Base-by-base conservation (phyloP, 2,888 invertebrate species). In the Drosophila parthenogenetica region DNA sequence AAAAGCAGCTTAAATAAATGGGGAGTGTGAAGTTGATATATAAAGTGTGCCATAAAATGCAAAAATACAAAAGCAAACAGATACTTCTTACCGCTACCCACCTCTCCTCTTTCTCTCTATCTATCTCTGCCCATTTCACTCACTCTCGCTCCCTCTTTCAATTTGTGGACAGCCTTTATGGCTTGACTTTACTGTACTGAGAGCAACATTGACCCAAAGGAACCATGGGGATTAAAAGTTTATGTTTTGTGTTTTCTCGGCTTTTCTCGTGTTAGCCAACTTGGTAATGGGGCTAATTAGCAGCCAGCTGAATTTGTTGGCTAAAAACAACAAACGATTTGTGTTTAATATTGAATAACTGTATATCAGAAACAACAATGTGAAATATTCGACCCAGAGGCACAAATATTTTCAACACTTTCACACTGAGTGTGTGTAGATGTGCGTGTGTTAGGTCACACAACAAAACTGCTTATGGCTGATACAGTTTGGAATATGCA, bases 331-430 rank as follows among this genome's bases (percentile, higher is more conserved):
- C 32, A 37, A 48, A 11, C 35, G 46, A 60, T 48, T 57, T 68
- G 49, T 57, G 40, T 51, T 17, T 50, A 40, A 49, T 53, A 58
- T 67, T 59, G 40, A 54, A 64, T 51, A 67, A 64, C 67, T 75
- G 71, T 55, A 61, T 58, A 48, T 46, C 37, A 45, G 22, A 37
- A 29, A 42, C 40, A 60, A 69, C 48, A 57, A 55, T 73, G 50
- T 59, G 43, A 74, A 69, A 64, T 69, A 69, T 73, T 42, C 54
- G 60, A 71, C 62, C 68, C 60, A 68, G 62, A 50, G 72, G 59
- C 69, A 65, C 65, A 61, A 73, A 59, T 65, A 69, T 40, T 72
- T 64, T 66, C 73, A 71, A 69, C 64, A 79, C 67, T 73, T 80
- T 80, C 64, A 58, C 61, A 37, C 51, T 14, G 39, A 29, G 8